phyloP scores from a whole-genome alignment of 2,888 invertebrate genomes.

The Eulithis prunata region DNA sequence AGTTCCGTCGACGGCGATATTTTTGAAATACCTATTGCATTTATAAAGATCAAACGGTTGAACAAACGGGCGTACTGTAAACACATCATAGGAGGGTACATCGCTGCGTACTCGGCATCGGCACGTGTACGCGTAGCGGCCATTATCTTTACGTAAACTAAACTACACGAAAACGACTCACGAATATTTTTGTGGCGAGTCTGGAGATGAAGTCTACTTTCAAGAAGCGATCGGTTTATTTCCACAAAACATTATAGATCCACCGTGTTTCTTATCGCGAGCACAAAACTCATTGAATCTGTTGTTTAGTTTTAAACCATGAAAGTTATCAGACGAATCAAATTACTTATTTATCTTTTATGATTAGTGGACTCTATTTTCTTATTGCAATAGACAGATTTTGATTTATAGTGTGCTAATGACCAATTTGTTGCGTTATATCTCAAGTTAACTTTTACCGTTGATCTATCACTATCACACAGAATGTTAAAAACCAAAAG shows the following conservation, averaged over 20 bases:
- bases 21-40: conserved; percentile 83
- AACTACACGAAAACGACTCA: conserved; percentile 36
- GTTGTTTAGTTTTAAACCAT: too few relatives aligned
- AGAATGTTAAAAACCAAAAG: too few relatives aligned
- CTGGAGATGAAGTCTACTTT: conserved; percentile 33
- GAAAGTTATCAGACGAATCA: too few relatives aligned
- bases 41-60: conserved; percentile 82
- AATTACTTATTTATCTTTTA: too few relatives aligned
- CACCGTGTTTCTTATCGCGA: too few relatives aligned
- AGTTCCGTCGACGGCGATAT: conserved; percentile 73
- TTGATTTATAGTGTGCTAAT: too few relatives aligned
- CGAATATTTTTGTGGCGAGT: conserved; percentile 37
- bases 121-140: conserved; percentile 47
- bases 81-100: conserved; percentile 66
- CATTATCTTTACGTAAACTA: conserved; percentile 54
- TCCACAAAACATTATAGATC: neutral
- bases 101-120: conserved; percentile 39
- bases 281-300: too few relatives aligned
- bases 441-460: too few relatives aligned
- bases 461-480: too few relatives aligned
- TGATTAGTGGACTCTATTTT: too few relatives aligned
- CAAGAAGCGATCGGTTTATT: conserved; percentile 17
- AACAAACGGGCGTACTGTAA: conserved; percentile 81
- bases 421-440: too few relatives aligned
- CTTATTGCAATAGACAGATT: too few relatives aligned